Base-by-base conservation (phyloP, 2,888 invertebrate species). In the Apodemia mormo region DNA sequence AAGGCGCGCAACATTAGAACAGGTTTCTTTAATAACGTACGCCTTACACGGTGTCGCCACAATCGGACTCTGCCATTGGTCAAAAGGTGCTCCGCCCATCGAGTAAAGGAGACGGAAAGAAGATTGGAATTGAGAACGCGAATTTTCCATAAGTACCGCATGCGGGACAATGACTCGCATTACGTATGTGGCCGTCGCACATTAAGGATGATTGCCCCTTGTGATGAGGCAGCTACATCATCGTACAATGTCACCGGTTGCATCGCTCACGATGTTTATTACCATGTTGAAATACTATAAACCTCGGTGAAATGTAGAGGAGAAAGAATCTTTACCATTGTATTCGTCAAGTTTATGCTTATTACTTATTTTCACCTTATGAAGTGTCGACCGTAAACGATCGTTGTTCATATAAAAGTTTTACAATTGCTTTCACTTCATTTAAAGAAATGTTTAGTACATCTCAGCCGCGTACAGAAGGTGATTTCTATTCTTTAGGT, bases 71-170 rank as follows among this genome's bases (percentile, higher is more conserved):
- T 82, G 90, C 90, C 89, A 94, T 94, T 94, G 94, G 94, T 89
- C 85, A 86, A 82, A 85, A 84, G 84, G 88, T 92, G 81, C 93
- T 90, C 92, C 93, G 93, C 93, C 94, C 93, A 89, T 88, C 89
- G 90, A 83, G 89, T 85, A 91, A 90, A 88, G 82, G 93, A 93
- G 92, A 90, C 89, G 86, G 92, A 88, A 83, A 85, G 86, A 92
- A 92, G 90, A 93, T 93, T 93, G 92, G 90, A 92, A 93, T 93
- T 89, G 92, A 92, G 92, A 92, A 92, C 91, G 93, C 92, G 92
- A 93, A 93, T 93, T 92, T 93, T 92, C 92, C 92, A 92, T 93
- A 92, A 93, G 92, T 91, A 93, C 90, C 88, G 85, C 90, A 91
- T 86, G 86, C 89, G 92, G 93, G 91, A 92, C 93, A 92, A 92